Conservation (phyloP, 2,888 invertebrate genomes). For the Drosophila borealis region DNA sequence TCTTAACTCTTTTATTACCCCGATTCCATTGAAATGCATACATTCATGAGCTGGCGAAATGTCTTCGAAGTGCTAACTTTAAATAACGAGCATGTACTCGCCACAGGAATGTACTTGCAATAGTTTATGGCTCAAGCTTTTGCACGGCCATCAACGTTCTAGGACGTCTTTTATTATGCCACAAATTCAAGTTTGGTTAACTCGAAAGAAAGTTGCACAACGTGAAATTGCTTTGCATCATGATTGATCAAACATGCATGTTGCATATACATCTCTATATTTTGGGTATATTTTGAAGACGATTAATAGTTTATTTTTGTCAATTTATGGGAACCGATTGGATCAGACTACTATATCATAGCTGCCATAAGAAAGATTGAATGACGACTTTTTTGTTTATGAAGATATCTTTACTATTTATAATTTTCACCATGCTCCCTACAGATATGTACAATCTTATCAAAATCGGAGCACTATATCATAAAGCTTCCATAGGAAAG, state of each 20-base stretch:
- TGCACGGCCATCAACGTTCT: neutral
- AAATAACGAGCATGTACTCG: constrained; percentile 24
- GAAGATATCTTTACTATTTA: too few species aligned
- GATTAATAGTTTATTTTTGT: neutral
- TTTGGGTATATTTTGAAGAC: neutral
- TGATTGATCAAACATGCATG: too few species aligned
- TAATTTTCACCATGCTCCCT: too few species aligned
- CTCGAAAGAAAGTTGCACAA: neutral
- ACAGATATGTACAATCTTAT: too few species aligned
- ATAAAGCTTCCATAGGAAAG: too few species aligned
- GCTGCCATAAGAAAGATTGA: too few species aligned
- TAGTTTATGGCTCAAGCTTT: constrained; percentile 19
- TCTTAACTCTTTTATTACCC: constrained; percentile 45
- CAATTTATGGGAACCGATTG: neutral
- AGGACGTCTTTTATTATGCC: constrained; percentile 1
- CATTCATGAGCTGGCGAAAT: constrained; percentile 15
- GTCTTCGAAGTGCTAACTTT: constrained; percentile 31
- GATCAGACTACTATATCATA: too few species aligned
- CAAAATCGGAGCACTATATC: too few species aligned
- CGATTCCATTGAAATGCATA: constrained; percentile 37
- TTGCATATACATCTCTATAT: too few species aligned
- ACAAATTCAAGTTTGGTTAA: constrained; percentile 13
- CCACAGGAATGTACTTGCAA: neutral
- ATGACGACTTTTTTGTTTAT: too few species aligned
- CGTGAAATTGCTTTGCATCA: too few species aligned